Evolutionary conservation across 23 tunicate species (phyloP).

Genomic region (Halocynthia aurantium): DNA sequence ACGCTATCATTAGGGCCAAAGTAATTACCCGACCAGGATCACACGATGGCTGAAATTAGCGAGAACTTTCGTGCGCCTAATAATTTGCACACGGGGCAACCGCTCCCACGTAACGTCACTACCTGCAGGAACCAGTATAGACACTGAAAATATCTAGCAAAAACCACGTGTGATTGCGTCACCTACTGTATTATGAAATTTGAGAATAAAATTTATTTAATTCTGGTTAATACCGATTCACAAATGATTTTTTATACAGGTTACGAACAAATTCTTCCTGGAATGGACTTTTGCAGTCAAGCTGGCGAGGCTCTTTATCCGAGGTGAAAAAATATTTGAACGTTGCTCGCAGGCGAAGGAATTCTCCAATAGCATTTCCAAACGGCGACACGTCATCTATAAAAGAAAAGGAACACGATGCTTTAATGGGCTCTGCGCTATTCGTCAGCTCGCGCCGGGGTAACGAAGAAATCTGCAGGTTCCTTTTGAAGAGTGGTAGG

Average conservation of each 20-base stretch:
- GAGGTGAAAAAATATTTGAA: constrained; percentile 2
- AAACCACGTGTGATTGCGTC: too few relatives aligned
- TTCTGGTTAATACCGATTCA: too few relatives aligned
- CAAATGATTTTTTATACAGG: not conserved
- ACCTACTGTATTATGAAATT: too few relatives aligned
- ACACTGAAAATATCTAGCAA: too few relatives aligned
- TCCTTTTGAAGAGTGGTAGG: constrained; percentile 41
- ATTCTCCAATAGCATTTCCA: not conserved
- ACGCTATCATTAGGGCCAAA: too few relatives aligned
- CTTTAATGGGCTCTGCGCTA: constrained; percentile 23
- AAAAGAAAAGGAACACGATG: constrained; percentile 1
- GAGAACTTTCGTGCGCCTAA: too few relatives aligned
- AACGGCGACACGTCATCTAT: not conserved
- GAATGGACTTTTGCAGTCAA: constrained; percentile 9
- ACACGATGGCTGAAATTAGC: too few relatives aligned
- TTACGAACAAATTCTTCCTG: constrained; percentile 16
- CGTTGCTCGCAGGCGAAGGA: not conserved
- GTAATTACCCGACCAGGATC: too few relatives aligned
- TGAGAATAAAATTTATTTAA: too few relatives aligned
- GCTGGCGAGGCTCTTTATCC: not conserved
- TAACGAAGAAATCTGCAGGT: constrained; percentile 37
- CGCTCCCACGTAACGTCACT: too few relatives aligned
- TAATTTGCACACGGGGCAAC: too few relatives aligned
- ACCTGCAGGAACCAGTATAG: too few relatives aligned
- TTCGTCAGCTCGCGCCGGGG: constrained; percentile 50